Base-by-base conservation (phyloP, 2,888 invertebrate genomes). In the Hemicrepidius hirtus region DNA sequence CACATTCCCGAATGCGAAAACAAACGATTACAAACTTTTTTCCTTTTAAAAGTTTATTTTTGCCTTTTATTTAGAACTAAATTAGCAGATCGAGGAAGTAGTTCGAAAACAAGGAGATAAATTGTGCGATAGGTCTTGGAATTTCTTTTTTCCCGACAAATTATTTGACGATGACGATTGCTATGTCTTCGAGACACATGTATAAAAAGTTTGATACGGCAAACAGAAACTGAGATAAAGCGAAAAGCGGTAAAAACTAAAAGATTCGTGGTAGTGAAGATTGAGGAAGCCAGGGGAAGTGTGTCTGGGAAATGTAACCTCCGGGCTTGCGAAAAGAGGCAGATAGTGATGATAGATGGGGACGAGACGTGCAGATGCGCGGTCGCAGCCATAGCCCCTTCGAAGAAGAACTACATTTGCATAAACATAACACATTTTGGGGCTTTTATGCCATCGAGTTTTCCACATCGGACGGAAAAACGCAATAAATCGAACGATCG, bases 271-370 rank as follows among this genome's bases (percentile, higher is more conserved):
- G 62, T 32, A 49, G 41, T 35, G 44, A 32, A 63, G 63, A 49
- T 44, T 44, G 63, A 53, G 53, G 53, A 53, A 53, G 53, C 53
- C 28, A 37, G 49, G 71, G 68, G 64, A 71, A 75, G 73, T 73
- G 76, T 76, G 73, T 75, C 75, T 76, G 71, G 74, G 55, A 76
- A 75, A 76, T 71, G 74, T 74, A 71, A 72, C 76, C 74, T 66
- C 72, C 57, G 73, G 68, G 55, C 68, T 55, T 66, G 65, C 62
- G 57, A 68, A 75, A 65, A 65, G 66, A 64, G 66, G 75, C 57
- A 68, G 73, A 81, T 81, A 78, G 79, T 76, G 78, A 81, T 82
- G 81, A 82, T 81, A 80, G 78, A 83, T 83, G 82, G 76, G 78
- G 77, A 76, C 79, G 79, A 75, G 79, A 81, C 82, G 82, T 81